phyloP scores from a whole-genome alignment of 2,797 vertebrate genomes.

The Neosalanx taihuensis region DNA sequence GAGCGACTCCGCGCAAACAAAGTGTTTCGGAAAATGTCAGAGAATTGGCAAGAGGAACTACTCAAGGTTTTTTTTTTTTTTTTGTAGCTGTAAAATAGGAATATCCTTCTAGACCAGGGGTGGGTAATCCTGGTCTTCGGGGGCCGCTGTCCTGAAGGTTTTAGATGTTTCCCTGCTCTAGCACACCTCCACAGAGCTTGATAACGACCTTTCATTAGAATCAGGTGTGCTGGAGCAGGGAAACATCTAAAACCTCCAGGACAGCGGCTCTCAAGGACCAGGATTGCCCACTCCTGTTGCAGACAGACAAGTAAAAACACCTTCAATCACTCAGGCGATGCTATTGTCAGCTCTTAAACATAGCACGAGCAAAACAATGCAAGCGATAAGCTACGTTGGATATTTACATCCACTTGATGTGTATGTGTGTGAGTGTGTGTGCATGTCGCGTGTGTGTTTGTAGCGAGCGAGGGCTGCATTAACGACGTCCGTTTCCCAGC shows the following conservation, averaged over 20 bases:
- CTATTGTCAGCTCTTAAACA: not conserved
- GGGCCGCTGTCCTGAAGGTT: no score
- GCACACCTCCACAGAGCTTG: no score
- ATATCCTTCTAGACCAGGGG: no score
- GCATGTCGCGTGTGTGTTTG: not conserved
- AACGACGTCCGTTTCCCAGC: no score
- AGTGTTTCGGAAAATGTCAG: conserved; percentile 40
- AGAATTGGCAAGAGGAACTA: conserved; percentile 23
- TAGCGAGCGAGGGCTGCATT: conserved; percentile 2
- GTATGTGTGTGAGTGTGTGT: not conserved
- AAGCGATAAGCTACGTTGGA: not conserved
- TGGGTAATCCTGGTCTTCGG: no score
- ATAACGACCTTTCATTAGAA: no score
- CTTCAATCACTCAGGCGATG: no score
- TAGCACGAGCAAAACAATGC: not conserved
- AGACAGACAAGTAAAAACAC: not conserved
- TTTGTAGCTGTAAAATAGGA: not conserved
- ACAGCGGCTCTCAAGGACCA: no score
- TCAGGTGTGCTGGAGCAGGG: no score
- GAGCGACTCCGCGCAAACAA: conserved; percentile 42
- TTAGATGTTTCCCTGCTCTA: no score
- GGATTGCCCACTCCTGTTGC: no score
- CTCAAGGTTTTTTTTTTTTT: conserved; percentile 21
- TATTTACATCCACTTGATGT: conserved; percentile 8
- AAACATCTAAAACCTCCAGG: no score